Conservation (phyloP, 1,140 invertebrate species). For the Lordiphosa clarofinis region DNA sequence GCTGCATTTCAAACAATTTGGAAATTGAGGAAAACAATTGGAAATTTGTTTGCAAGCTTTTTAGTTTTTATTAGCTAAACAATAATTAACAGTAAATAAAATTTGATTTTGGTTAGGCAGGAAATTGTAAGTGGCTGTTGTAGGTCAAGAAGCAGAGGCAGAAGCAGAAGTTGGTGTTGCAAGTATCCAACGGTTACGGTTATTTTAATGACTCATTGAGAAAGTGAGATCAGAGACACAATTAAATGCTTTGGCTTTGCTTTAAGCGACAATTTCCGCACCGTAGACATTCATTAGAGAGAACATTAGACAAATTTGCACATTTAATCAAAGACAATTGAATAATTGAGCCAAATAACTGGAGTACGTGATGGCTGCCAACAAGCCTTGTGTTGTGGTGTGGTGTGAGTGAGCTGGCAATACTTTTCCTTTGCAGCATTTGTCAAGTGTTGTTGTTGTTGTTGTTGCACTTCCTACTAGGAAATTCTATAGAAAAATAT, state of each 20-base stretch:
- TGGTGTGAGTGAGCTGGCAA: conserved; percentile 36
- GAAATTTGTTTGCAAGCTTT: conserved; percentile 60
- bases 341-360: conserved; percentile 60
- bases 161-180: conserved; percentile 43
- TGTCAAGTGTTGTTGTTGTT: conserved; percentile 51
- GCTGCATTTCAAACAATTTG: conserved; percentile 58
- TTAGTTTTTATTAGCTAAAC: conserved; percentile 55
- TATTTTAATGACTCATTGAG: conserved; percentile 33
- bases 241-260: conserved; percentile 40
- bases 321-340: conserved; percentile 70
- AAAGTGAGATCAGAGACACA: conserved; percentile 51
- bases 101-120: conserved; percentile 19
- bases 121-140: conserved; percentile 39
- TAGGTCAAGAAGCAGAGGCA: conserved; percentile 63
- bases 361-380: conserved; percentile 14
- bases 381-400: too few species aligned
- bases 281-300: conserved; percentile 25
- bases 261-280: conserved; percentile 62
- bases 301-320: conserved; percentile 72
- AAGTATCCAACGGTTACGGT: conserved; percentile 23
- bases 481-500: conserved; percentile 69
- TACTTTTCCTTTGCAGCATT: conserved; percentile 20
- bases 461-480: conserved; percentile 66
- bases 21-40: conserved; percentile 30
- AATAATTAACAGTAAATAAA: conserved; percentile 64